Conservation (phyloP, 2,888 invertebrate species). For the Nymphalis urticae region DNA sequence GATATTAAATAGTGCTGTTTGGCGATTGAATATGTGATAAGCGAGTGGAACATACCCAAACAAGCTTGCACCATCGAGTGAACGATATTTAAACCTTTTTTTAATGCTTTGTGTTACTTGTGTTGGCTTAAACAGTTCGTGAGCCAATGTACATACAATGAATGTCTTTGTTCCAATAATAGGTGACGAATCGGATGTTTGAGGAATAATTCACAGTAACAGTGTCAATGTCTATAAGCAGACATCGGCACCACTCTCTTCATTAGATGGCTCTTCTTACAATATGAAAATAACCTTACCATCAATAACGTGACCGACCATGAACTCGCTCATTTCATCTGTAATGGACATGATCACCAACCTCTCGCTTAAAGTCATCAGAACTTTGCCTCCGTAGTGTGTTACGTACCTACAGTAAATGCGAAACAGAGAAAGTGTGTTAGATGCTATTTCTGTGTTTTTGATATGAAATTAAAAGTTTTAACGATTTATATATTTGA, state of each 20-base stretch:
- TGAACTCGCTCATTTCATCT: conserved; percentile 86
- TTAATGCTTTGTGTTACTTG: too few species aligned
- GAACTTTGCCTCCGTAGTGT: conserved; percentile 84
- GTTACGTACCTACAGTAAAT: conserved; percentile 81
- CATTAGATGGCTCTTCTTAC: background rate
- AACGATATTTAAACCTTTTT: too few species aligned
- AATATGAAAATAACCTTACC: conserved; percentile 74
- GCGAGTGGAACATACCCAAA: too few species aligned
- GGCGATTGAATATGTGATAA: too few species aligned
- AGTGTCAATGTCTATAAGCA: background rate
- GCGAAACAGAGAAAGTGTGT: background rate
- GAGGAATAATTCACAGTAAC: background rate
- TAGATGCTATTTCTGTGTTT: background rate
- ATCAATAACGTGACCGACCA: conserved; percentile 92
- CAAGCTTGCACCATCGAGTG: too few species aligned
- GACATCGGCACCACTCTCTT: too few species aligned
- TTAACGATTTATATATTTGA: background rate
- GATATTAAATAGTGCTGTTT: too few species aligned
- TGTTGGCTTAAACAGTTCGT: too few species aligned
- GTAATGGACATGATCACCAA: conserved; percentile 81
- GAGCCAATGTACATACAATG: too few species aligned
- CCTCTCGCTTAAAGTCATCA: conserved; percentile 85
- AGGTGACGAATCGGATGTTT: too few species aligned
- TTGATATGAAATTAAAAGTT: too few species aligned
- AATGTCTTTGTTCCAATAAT: too few species aligned